phyloP scores from a whole-genome alignment of 2,113 vertebrate species.

The Hydropotes inermis region DNA sequence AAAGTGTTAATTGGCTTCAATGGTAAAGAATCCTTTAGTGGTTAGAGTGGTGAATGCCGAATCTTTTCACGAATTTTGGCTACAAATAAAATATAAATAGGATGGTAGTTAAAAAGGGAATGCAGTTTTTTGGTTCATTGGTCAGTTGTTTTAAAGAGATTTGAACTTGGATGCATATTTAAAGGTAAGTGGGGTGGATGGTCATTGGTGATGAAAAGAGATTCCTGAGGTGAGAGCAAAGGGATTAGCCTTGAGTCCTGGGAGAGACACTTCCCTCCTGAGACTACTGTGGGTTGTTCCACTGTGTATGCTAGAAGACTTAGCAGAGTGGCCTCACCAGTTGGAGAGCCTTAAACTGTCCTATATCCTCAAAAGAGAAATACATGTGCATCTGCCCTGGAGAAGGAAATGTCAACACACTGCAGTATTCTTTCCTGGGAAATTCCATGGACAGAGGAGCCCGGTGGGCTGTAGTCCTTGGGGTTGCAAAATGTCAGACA shows the following conservation, averaged over 20 bases:
- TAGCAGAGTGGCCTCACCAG: not conserved
- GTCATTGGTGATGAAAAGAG: not conserved
- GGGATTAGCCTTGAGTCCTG: not conserved
- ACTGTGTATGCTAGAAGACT: not conserved
- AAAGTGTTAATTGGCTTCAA: not conserved
- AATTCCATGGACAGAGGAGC: not conserved
- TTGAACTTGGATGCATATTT: not conserved
- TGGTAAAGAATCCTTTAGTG: not conserved
- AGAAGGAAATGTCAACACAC: not conserved
- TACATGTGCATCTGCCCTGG: accelerated
- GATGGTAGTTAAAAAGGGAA: not conserved
- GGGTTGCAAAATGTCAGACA: not conserved
- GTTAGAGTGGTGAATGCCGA: not conserved
- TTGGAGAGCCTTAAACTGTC: not conserved
- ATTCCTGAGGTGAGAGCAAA: not conserved
- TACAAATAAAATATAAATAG: not conserved
- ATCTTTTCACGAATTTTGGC: not conserved
- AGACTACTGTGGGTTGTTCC: not conserved
- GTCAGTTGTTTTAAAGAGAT: not conserved
- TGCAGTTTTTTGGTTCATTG: not conserved
- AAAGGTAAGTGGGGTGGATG: not conserved
- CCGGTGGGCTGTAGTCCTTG: accelerated
- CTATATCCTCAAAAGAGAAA: not conserved
- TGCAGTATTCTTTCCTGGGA: not conserved
- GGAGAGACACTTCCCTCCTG: not conserved